Base-by-base conservation (phyloP, 2,888 invertebrate genomes). In the Caenorhabditis zanzibari region DNA sequence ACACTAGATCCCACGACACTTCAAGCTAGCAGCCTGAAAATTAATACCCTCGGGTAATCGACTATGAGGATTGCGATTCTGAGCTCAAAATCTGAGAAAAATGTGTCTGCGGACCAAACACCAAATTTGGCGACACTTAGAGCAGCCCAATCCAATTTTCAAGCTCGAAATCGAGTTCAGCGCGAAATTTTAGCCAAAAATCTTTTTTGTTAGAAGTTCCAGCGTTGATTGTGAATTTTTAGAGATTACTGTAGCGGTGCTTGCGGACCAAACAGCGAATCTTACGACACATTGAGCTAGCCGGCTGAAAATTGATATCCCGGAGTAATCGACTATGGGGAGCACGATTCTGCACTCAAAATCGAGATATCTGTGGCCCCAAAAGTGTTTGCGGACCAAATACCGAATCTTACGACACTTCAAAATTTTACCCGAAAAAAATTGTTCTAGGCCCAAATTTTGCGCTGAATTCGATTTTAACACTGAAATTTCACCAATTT, bases 81-180 rank as follows among this genome's bases (percentile, higher is more conserved):
- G 10, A 0, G 1, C 47, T 47, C 47, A 47, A 19, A 47, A 19
- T 10, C 2, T 5, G 47, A 19, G 47, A 58, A 32, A 63, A 66
- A 47, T n/a, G 54, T 54, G 54, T 54, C 26, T 54, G 54, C 54
- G 54, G 54, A 26, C 54, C 10, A 54, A 54, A 26, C 54, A 54
- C 54, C 54, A 24, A 14, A 54, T 54, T 14, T 54, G 12, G 26
- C 54, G 54, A 54, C 26, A 26, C 2, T 26, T 54, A 47, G 19
- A n/a, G n/a, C 6, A 19, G n/a, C 0, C n/a, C 5, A 5, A 47
- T 4, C n/a, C 3, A n/a, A 5, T 9, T 19, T 47, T 19, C 5
- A n/a, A 47, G 38, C 38, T 12, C 32, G 32, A 6, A 4, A 32
- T 32, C 32, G 7, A 6, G 32, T 32, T 32, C 32, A 4, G 32